Base-by-base conservation (phyloP, 2,113 vertebrate species). In the Bos indicus region DNA sequence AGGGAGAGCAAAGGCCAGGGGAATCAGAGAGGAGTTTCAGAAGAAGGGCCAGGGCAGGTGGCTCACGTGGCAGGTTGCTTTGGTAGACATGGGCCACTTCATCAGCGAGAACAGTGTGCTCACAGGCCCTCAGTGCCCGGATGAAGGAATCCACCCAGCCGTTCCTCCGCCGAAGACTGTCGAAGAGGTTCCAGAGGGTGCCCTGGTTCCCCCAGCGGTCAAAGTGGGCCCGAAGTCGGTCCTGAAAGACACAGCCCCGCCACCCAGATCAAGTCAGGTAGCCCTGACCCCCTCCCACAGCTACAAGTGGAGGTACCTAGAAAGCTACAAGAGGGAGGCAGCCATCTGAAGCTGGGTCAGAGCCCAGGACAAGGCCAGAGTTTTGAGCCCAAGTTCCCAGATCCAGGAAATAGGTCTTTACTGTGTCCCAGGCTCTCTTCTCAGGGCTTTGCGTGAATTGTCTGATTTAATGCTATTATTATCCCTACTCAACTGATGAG, bases 131-230 rank as follows among this genome's bases (percentile, higher is more conserved):
- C 91, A 98, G 91, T 0, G 97, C 98, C 43, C 0, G 0, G 26
- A 98, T 92, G 28, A 98, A 59, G 21, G 10, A 52, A 1, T 74
- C 84, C 51, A 98, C 98, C 98, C 98, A 98, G 97, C 74, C 91
- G 0, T 2, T 62, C 16, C 98, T 87, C 43, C 97, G 94, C 64
- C 86, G 91, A 3, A 98, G 98, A 67, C n/a, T 86, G 28, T 83
- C 59, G 74, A 98, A 98, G 60, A 98, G 94, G 0, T 97, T 71
- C 97, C 96, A 98, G 78, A 98, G 86, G 8, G 97, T 98, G 84
- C 97, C 92, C 56, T 43, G 93, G 94, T 98, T 98, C 10, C 98
- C 98, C 17, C 12, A 33, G 59, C 54, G 89, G 0, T 51, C 17
- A 21, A 57, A 96, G 51, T 25, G 11, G 59, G 98, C 98, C 10